Evolutionary conservation across 1,140 invertebrate genomes (phyloP), one percentile per base, ranked within the genome.

Genomic region (Drosophila bocqueti): DNA sequence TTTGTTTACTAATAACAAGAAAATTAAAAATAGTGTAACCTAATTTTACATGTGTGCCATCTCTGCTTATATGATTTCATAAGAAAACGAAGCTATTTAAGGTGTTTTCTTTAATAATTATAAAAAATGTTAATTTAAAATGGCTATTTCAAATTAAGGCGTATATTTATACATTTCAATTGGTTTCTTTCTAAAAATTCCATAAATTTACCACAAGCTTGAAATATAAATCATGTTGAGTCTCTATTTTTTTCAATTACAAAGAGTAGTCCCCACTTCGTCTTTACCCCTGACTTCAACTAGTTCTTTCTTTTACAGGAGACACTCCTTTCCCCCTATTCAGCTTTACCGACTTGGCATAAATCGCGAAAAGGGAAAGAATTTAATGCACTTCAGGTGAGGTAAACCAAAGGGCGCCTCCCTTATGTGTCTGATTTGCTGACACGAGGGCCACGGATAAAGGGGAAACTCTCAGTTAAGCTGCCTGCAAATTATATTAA

Each of bases 401-500:
- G 52, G 42, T 40, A 58, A 69, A 58, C 66, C 21, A 24, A 61
- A 89, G 87, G 61, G 46, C 47, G 65, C 42, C 50, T 55, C 36
- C 64, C 47, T 47, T 42, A 42, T 47, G 26, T 66, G 57, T 79
- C 40, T 49, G 67, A 57, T 52, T 78, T 26, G 49, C 58, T 65
- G 76, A 55, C 68, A 65, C 58, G 34, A 52, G 60, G 61, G 29
- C 42, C 26, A 58, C 29, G 58, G 60, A 61, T 52, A 45, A 47
- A 42, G 64, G 64, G 62, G 31, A 59, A 40, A 45, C 54, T 60
- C 66, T 50, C 68, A 38, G 69, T 65, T 68, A 63, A 59, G 79
- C 66, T 54, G 69, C 45, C 76, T 82, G 79, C 81, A 91, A 91
- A 91, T 90, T 91, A 92, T 91, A 91, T 91, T 91, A 91, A 91